Base-by-base conservation (phyloP, 1,140 invertebrate genomes). In the Pteromalus puparum region DNA sequence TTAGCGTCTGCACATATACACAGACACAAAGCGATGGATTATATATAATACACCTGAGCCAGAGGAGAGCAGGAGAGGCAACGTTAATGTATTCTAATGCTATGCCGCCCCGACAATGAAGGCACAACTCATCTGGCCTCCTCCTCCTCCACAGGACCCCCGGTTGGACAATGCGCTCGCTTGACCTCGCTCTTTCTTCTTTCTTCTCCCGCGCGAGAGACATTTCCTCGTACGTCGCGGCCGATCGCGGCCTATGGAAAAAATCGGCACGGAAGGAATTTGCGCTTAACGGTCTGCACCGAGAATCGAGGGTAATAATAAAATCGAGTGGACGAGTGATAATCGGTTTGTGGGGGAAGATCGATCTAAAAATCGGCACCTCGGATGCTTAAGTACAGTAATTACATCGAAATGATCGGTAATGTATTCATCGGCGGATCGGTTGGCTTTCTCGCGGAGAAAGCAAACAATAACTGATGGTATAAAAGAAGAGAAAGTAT, bases 41-140 rank as follows among this genome's bases (percentile, higher is more conserved):
- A 61, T 61, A 61, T n/a, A 61, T 61, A 61, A 61, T 61, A 21
- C 53, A 61, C 53, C 53, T 61, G 53, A 68, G 53, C 46, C 0
- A 28, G 1, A 7, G 6, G 5, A 9, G 24, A 21, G 26, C n/a
- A 18, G 79, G 72, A 30, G 30, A 12, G 12, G 34, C 6, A 6
- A 38, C 46, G 65, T 68, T 91, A 91, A 90, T 90, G 88, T 91
- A 91, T 91, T 91, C 88, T 91, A 91, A 91, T 91, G 86, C 72
- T 91, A 91, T 91, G 88, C 90, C 90, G 90, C 90, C 90, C 90
- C 90, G 89, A 91, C 90, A 91, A 91, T 91, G 90, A 90, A 85
- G 90, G 84, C 89, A 91, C 90, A 91, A 91, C 89, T 91, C 90
- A 91, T 91, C 88, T 86, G 72, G 79, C 86, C 83, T 87, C 90